Evolutionary conservation across 2,113 vertebrate genomes (phyloP), one percentile per base, ranked within the genome.

Genomic region (Malurus alboscapulatus): DNA sequence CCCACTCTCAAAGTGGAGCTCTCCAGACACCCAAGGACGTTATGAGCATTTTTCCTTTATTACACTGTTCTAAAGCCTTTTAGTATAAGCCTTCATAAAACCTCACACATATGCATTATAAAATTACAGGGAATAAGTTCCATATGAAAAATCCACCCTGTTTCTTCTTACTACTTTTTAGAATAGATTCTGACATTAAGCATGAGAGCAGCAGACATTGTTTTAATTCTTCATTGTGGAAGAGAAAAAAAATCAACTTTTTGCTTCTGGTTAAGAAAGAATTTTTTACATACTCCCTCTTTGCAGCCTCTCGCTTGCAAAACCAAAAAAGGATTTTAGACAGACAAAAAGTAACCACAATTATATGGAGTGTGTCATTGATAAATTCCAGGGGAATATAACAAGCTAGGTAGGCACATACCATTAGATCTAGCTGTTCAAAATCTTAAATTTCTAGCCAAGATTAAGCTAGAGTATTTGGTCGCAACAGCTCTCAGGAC

Each of bases 351-450:
- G 53, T 59, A 94, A 96, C 93, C 95, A 95, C 94, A 96, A 84
- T 96, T 95, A 95, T 90, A 96, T 76, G 61, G 79, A 92, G 79
- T 92, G 85, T 96, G 90, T 95, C 90, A 95, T 36, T 96, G 95
- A 96, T 94, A 95, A 93, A 94, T 95, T 92, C 94, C 94, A 95
- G 48, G 72, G 82, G 85, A 92, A 90, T 95, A 81, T 82, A 86
- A 93, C 29, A 88, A 80, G 65, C 88, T 94, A 95, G 92, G 93
- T 95, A 95, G 93, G 90, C 88, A 93, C 94, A 93, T 95, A 90
- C 86, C 92, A 90, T 87, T 87, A 90, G 50, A 94, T 63, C 27
- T 86, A 94, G 85, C 69, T 87, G 48, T 89, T 84, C 54, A 89
- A 88, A 89, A 86, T 72, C 44, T 54, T 89, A 75, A 73, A 81